Percentiles rank a stretch among this genome's conserved stretches.
Conservation (phyloP, 1,140 invertebrate species). For the Tetragonula clypearis region DNA sequence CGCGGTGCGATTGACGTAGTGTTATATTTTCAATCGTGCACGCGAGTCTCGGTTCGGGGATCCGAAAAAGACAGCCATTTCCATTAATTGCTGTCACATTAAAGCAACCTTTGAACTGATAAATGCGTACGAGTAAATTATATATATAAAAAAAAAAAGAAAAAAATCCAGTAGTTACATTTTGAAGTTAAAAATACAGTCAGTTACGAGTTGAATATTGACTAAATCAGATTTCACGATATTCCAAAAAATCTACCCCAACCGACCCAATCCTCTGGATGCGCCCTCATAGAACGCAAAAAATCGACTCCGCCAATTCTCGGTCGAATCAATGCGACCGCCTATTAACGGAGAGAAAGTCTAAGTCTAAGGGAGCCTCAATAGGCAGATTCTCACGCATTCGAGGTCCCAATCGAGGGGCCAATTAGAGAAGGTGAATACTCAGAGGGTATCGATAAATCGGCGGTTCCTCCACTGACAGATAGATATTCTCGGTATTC, state of each 20-base stretch:
- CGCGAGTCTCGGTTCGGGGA: too few species aligned
- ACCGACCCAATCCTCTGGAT: too few species aligned
- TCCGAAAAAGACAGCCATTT: too few species aligned
- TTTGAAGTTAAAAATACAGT: too few species aligned
- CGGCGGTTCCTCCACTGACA: not conserved
- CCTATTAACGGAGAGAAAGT: not conserved
- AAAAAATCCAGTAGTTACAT: too few species aligned
- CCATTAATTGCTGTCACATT: too few species aligned
- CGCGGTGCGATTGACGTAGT: too few species aligned
- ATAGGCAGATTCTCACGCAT: slow-evolving; percentile 35
- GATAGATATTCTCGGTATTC: slow-evolving; percentile 22
- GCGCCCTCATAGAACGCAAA: too few species aligned
- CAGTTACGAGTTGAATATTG: not conserved
- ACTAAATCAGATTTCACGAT: not conserved
- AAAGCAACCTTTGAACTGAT: too few species aligned
- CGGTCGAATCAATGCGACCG: not conserved
- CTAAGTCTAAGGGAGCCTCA: not conserved
- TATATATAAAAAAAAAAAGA: too few species aligned
- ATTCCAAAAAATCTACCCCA: not conserved
- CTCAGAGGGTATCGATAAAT: slow-evolving; percentile 6
- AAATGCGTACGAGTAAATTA: too few species aligned
- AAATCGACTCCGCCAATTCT: not conserved
- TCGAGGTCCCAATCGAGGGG: slow-evolving; percentile 13
- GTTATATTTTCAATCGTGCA: too few species aligned
- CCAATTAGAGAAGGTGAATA: slow-evolving; percentile 29